A percentile compares a stretch with the other conserved stretches of the same genome.
Conservation (phyloP, 2,888 invertebrate genomes). For the Argyra leucocephala region DNA sequence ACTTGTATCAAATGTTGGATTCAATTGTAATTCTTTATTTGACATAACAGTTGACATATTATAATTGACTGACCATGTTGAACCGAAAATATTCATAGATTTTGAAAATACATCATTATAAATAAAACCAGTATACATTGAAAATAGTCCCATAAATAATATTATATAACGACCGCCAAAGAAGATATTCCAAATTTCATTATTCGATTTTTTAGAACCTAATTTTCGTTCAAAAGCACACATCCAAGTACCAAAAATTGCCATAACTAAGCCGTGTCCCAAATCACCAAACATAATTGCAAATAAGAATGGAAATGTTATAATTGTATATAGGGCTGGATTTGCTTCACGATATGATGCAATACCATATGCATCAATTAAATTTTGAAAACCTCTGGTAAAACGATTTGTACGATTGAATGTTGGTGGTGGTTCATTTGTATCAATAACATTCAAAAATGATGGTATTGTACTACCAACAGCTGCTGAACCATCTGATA, state of each 20-base stretch:
- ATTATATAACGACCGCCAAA: constrained; percentile 97
- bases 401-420: constrained; percentile 87
- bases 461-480: constrained; percentile 84
- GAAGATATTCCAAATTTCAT: constrained; percentile 93
- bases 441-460: constrained; percentile 81
- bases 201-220: constrained; percentile 54
- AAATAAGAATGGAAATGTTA: constrained; percentile 91
- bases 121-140: constrained; percentile 94
- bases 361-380: constrained; percentile 89
- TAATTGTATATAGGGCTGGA: constrained; percentile 77
- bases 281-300: constrained; percentile 94
- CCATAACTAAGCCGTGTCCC: constrained; percentile 81
- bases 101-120: constrained; percentile 98
- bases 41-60: constrained; percentile 44
- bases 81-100: constrained; percentile 87
- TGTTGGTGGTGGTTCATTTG: constrained; percentile 75
- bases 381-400: constrained; percentile 82
- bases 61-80: constrained; percentile 63
- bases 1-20: constrained; percentile 50
- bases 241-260: constrained; percentile 71
- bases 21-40: constrained; percentile 49
- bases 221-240: constrained; percentile 69
- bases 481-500: constrained; percentile 71
- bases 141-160: constrained; percentile 91
- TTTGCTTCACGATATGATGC: constrained; percentile 88